Evolutionary conservation across 2,797 vertebrate species (phyloP).

Genomic region (Karalla daura): DNA sequence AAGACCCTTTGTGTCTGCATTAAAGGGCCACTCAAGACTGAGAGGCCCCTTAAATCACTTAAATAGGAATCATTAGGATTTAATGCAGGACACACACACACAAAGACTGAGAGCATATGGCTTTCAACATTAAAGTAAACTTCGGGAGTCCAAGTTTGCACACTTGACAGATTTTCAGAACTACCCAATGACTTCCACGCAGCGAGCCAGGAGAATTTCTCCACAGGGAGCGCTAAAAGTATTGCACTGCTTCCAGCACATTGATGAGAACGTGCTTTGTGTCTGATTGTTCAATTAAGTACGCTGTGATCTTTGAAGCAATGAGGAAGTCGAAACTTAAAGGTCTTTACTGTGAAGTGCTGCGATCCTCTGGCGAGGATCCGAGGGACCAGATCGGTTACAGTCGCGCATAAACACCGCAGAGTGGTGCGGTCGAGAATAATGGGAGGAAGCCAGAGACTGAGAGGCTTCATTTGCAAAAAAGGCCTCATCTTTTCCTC

Average conservation of each 20-base stretch:
- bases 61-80: conserved; percentile 9
- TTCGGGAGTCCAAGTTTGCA: not conserved
- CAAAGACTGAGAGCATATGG: not conserved
- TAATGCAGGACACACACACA: conserved; percentile 3
- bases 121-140: not conserved
- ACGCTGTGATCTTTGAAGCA: not conserved
- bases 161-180: not conserved
- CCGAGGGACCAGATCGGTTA: too few relatives aligned
- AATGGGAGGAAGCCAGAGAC: not conserved
- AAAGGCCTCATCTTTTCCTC: conserved; percentile 1
- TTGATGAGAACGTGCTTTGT: not conserved
- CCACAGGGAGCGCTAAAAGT: not conserved
- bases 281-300: conserved; percentile 2
- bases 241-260: not conserved
- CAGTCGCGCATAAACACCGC: not conserved
- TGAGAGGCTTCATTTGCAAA: not conserved
- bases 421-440: conserved; percentile 2
- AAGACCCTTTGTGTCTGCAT: not conserved
- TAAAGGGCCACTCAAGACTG: not conserved
- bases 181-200: not conserved
- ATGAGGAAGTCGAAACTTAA: not conserved
- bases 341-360: not conserved
- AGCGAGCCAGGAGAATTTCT: not conserved
- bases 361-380: not conserved
- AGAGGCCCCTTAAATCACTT: conserved; percentile 13